These are phyloP conservation scores for Drosophila multiciliata DNA, from an alignment of 2,888 invertebrate species.

Conservation along the genomic window DNA sequence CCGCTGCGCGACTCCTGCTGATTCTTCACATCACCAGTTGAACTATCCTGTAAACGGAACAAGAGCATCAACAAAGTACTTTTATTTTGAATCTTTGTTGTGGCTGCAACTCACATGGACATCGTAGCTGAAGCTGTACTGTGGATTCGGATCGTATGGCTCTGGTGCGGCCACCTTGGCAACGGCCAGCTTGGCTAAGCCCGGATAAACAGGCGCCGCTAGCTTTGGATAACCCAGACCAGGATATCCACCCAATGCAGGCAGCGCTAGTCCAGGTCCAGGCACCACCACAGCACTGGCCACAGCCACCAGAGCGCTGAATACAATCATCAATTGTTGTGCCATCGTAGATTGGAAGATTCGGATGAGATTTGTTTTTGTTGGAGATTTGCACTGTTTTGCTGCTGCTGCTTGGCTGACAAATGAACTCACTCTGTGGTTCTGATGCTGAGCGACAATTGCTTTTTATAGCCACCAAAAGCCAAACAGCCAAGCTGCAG, in stretches of 20 bases:
- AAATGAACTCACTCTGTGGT: constrained; percentile 83
- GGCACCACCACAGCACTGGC: constrained; percentile 81
- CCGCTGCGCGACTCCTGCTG: constrained; percentile 86
- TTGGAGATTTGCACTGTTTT: constrained; percentile 8
- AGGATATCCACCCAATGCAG: constrained; percentile 66
- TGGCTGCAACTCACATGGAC: constrained; percentile 84
- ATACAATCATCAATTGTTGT: constrained; percentile 81
- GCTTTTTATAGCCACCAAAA: constrained; percentile 77
- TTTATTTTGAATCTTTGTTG: background rate
- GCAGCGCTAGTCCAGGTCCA: constrained; percentile 67
- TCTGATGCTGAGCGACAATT: constrained; percentile 78
- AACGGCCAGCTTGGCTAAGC: constrained; percentile 72
- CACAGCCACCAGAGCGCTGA: constrained; percentile 80
- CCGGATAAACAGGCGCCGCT: constrained; percentile 68
- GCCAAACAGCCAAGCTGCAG: constrained; percentile 22
- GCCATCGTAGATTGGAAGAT: constrained; percentile 73
- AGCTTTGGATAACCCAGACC: constrained; percentile 59
- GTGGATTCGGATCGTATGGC: constrained; percentile 86
- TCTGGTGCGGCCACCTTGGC: constrained; percentile 82
- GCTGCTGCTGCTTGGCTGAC: constrained; percentile 79
- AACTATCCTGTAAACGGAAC: constrained; percentile 79
- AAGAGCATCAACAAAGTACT: background rate
- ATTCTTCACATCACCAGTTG: constrained; percentile 87
- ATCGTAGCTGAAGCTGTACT: constrained; percentile 87
- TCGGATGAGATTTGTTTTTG: constrained; percentile 8